Evolutionary conservation across 2,888 invertebrate genomes (phyloP).

Genomic region (Stegophylla sp.): DNA sequence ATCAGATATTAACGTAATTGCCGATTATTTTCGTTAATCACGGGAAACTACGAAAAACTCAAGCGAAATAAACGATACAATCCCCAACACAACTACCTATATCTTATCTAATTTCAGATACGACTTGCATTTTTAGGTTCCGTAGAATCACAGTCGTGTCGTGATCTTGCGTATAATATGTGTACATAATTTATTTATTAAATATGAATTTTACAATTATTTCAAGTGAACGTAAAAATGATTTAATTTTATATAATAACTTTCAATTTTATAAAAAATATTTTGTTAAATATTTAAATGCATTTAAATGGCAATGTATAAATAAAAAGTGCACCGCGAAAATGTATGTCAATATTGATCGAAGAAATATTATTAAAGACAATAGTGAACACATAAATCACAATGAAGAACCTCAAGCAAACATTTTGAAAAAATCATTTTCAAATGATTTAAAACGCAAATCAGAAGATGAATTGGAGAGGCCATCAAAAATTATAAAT

Average conservation of each 20-base stretch:
- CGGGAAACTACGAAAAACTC: too few species aligned
- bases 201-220: background rate
- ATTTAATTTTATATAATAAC: background rate
- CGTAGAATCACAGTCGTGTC: too few species aligned
- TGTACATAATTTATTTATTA: too few species aligned
- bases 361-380: background rate
- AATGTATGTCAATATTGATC: background rate
- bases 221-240: background rate
- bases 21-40: too few species aligned
- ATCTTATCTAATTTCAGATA: too few species aligned
- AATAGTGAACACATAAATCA: background rate
- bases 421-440: background rate
- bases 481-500: background rate
- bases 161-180: too few species aligned
- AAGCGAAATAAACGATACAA: too few species aligned
- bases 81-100: too few species aligned
- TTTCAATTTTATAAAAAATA: background rate
- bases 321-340: background rate
- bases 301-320: background rate
- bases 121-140: too few species aligned
- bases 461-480: conserved; percentile 3
- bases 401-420: background rate
- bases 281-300: background rate
- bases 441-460: background rate
- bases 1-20: too few species aligned